Evolutionary conservation across 2,797 vertebrate genomes (phyloP), one percentile per base, ranked within the genome.

Genomic region (Huso huso): DNA sequence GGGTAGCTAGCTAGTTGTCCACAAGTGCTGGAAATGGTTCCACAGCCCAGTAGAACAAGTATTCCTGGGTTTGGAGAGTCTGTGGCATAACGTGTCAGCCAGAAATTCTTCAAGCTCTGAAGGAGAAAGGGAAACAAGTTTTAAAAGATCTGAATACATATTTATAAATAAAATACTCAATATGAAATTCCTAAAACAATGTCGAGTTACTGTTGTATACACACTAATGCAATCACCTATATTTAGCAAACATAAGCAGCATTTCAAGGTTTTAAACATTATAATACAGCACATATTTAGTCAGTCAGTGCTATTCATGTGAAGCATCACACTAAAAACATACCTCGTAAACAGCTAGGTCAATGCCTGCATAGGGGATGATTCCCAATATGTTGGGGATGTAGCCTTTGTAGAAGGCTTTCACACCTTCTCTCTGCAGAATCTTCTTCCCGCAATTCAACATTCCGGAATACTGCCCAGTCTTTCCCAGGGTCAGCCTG

Each of bases 361-460:
- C 93, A 50, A 99, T 98, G 15, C 94, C 94, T 64, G 95, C 93
- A 0, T 95, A 96, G n/a, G 95, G 94, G 81, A 98, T 96, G 75
- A 98, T 96, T 68, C 96, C 94, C 68, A 98, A 70, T 53, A 96
- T 90, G 75, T 97, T 98, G 58, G 95, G 94, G 69, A 95, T 4
- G 64, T 96, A 97, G 51, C 94, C 95, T 80, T 94, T 96, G 82
- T 94, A 97, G 78, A 98, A 97, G 0, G 93, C 92, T 73, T 86
- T 89, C 59, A 93, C 64, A 7, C 94, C 93, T 82, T 96, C 94
- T 15, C 73, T 86, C 76, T 89, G 90, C 73, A 95, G 77, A 79
- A 96, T 95, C 75, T 93, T 92, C 86, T 91, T 95, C 72, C 88
- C 92, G 82, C 95, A 98, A 72, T 95, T 90, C 11, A 88, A 86